A percentile compares a stretch with the other conserved stretches of the same genome.
Conservation (phyloP, 92 coral and sea anemone genomes). For the Virgularia gustaviana region DNA sequence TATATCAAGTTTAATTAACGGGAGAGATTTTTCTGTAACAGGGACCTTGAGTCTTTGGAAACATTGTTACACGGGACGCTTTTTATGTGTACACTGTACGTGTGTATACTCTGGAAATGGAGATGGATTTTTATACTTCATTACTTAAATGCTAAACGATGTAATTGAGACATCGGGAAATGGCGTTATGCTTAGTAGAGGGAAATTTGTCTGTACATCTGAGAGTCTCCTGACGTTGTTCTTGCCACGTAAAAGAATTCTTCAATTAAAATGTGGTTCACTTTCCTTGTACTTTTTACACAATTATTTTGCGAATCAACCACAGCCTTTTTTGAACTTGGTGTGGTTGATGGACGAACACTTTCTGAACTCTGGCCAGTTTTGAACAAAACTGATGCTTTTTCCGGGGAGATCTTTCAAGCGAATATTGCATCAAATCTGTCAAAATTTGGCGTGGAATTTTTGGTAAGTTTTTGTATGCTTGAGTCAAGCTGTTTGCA, state of each 20-base stretch:
- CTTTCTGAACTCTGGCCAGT: slow-evolving; percentile 12
- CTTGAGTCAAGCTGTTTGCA: neutral
- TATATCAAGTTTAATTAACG: too few relatives aligned
- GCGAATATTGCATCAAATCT: slow-evolving; percentile 13
- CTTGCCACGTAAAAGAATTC: neutral
- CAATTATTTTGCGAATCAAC: neutral
- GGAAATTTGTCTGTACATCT: too few relatives aligned
- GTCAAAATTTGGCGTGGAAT: neutral
- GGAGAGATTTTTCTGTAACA: too few relatives aligned
- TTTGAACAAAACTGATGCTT: neutral
- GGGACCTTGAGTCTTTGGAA: too few relatives aligned
- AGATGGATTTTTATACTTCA: too few relatives aligned
- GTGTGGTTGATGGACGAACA: neutral
- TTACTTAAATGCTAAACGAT: too few relatives aligned
- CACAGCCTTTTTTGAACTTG: neutral
- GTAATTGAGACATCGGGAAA: too few relatives aligned
- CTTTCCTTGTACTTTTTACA: neutral
- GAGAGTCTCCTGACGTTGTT: too few relatives aligned
- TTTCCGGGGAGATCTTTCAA: neutral
- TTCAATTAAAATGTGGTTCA: neutral
- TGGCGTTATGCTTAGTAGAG: too few relatives aligned
- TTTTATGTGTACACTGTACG: too few relatives aligned
- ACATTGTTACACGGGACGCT: too few relatives aligned
- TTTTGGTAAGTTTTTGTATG: neutral
- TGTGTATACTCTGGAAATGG: too few relatives aligned